phyloP scores from a whole-genome alignment of 2,797 vertebrate genomes.

The Lithobates pipiens region DNA sequence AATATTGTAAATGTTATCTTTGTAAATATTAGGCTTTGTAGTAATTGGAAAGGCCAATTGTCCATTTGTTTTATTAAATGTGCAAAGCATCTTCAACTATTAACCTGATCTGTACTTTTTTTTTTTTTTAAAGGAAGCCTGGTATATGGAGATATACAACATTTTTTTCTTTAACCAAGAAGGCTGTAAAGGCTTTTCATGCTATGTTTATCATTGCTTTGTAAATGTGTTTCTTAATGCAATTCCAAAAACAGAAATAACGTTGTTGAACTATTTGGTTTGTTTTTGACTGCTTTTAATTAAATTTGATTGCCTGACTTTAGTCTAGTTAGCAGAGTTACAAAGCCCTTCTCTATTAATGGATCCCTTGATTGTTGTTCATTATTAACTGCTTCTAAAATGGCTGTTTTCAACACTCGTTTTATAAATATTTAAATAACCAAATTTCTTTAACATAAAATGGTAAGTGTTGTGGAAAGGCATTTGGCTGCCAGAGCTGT shows the following conservation, averaged over 20 bases:
- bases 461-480: conserved; percentile 67
- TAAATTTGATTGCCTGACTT: conserved; percentile 81
- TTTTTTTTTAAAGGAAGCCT: too few relatives aligned
- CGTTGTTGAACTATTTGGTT: conserved; percentile 77
- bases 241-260: conserved; percentile 70
- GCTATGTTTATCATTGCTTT: neutral
- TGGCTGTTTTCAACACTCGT: conserved; percentile 72
- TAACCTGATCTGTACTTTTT: too few relatives aligned
- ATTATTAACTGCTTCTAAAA: conserved; percentile 82
- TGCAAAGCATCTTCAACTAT: too few relatives aligned
- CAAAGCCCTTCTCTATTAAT: conserved; percentile 77
- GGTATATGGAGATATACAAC: too few relatives aligned
- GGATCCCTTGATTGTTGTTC: conserved; percentile 78
- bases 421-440: conserved; percentile 85
- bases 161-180: too few relatives aligned
- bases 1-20: too few relatives aligned
- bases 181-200: neutral
- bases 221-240: neutral
- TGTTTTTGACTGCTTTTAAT: conserved; percentile 84
- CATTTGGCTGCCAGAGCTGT: conserved; percentile 67
- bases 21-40: too few relatives aligned
- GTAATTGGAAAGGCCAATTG: too few relatives aligned
- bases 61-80: too few relatives aligned
- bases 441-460: conserved; percentile 76
- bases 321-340: conserved; percentile 73